A percentile compares a stretch with the other conserved stretches of the same genome.
These are phyloP conservation scores for Sinocyclocheilus anshuiensis DNA, from an alignment of 2,113 vertebrate genomes.

Conservation along the genomic window DNA sequence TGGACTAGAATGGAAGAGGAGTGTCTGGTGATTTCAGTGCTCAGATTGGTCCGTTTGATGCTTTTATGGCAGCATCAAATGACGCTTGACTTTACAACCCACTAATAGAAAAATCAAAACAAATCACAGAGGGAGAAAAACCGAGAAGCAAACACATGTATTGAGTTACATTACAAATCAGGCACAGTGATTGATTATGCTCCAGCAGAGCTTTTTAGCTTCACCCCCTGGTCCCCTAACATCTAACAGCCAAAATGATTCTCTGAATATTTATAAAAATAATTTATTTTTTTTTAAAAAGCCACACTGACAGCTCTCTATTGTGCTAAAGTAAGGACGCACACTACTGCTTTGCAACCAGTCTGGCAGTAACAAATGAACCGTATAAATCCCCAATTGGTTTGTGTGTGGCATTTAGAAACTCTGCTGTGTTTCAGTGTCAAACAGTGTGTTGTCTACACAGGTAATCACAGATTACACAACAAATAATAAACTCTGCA, in stretches of 20 bases:
- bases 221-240: neutral
- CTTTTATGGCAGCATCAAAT: slow-evolving; percentile 5
- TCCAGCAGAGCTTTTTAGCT: neutral
- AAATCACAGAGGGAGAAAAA: slow-evolving; percentile 15
- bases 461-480: slow-evolving; percentile 35
- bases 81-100: slow-evolving; percentile 17
- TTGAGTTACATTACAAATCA: slow-evolving; percentile 10
- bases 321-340: neutral
- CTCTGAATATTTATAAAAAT: neutral
- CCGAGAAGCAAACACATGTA: neutral
- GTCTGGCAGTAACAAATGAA: neutral
- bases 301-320: neutral
- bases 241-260: neutral
- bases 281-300: neutral
- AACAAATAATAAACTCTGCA: slow-evolving; percentile 49
- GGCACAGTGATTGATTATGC: neutral
- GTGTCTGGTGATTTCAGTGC: slow-evolving; percentile 3
- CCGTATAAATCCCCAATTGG: slow-evolving; percentile 1
- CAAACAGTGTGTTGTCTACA: slow-evolving; percentile 55
- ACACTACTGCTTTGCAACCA: neutral
- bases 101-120: slow-evolving; percentile 24
- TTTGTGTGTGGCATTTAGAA: slow-evolving; percentile 31
- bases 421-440: slow-evolving; percentile 36
- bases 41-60: slow-evolving; percentile 7
- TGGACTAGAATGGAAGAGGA: slow-evolving; percentile 10